phyloP scores from a whole-genome alignment of 2,888 invertebrate genomes.

The Eulithis testata region DNA sequence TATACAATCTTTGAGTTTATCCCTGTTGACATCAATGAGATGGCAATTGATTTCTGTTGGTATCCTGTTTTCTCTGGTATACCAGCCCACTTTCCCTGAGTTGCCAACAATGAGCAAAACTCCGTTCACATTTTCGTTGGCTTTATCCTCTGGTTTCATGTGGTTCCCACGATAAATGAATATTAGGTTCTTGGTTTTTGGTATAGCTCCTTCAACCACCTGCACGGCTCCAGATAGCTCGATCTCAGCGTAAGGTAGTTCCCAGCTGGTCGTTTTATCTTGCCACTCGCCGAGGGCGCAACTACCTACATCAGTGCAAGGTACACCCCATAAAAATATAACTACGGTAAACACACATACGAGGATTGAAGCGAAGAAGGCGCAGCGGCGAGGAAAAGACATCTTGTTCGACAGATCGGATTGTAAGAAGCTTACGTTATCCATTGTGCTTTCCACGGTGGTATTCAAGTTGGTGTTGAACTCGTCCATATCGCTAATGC shows the following conservation, averaged over 20 bases:
- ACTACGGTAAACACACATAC: slow-evolving; percentile 89
- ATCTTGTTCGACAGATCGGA: slow-evolving; percentile 83
- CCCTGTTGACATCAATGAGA: slow-evolving; percentile 88
- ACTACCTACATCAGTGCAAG: slow-evolving; percentile 88
- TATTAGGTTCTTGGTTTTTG: slow-evolving; percentile 88
- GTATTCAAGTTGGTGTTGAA: slow-evolving; percentile 77
- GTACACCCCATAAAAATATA: slow-evolving; percentile 90
- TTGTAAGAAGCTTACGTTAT: slow-evolving; percentile 78
- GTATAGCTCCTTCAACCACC: slow-evolving; percentile 86
- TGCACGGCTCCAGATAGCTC: slow-evolving; percentile 89
- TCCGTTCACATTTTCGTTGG: slow-evolving; percentile 85
- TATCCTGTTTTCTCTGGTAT: slow-evolving; percentile 87
- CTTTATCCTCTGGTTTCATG: slow-evolving; percentile 80
- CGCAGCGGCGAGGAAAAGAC: slow-evolving; percentile 87
- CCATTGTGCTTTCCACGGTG: slow-evolving; percentile 78
- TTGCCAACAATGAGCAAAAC: slow-evolving; percentile 88
- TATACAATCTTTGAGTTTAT: slow-evolving; percentile 90
- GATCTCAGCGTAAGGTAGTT: slow-evolving; percentile 87
- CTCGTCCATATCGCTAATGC: slow-evolving; percentile 78
- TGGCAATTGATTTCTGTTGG: slow-evolving; percentile 90
- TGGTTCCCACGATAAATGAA: slow-evolving; percentile 89
- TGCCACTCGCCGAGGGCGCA: slow-evolving; percentile 85
- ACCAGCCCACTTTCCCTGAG: slow-evolving; percentile 90
- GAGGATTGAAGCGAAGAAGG: slow-evolving; percentile 88
- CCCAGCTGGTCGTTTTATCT: slow-evolving; percentile 87